A percentile compares a stretch with the other conserved stretches of the same genome.
phyloP scores from a whole-genome alignment of 2,113 vertebrate genomes.

The Rhinoderma darwinii region DNA sequence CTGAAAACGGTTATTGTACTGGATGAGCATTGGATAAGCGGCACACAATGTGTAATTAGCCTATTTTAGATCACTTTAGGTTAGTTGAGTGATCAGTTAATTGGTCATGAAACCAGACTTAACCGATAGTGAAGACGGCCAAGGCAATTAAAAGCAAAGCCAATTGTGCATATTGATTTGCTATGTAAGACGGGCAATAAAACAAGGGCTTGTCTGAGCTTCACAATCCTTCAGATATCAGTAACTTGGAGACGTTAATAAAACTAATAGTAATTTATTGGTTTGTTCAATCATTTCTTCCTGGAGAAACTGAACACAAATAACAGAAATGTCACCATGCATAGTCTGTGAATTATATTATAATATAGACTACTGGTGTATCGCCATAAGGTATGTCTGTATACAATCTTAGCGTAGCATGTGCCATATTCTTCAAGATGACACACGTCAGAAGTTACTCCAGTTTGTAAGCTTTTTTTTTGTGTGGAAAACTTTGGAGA shows the following conservation, averaged over 20 bases:
- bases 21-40: neutral
- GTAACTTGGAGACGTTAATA: neutral
- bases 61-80: slow-evolving; percentile 3
- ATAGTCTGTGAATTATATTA: too few species aligned
- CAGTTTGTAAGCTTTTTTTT: too few species aligned
- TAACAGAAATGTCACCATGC: neutral
- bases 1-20: neutral
- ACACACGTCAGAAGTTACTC: too few species aligned
- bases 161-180: slow-evolving; percentile 51
- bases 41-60: neutral
- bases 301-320: neutral
- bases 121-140: neutral
- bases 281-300: neutral
- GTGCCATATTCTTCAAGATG: too few species aligned
- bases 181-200: slow-evolving; percentile 32
- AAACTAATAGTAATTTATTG: neutral
- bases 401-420: too few species aligned
- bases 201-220: neutral
- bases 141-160: slow-evolving; percentile 41
- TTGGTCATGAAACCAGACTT: slow-evolving; percentile 49
- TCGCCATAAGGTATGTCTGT: too few species aligned
- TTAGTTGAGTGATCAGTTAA: slow-evolving; percentile 48
- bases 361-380: too few species aligned
- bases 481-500: too few species aligned
- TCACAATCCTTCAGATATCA: neutral